A percentile compares a stretch with the other conserved stretches of the same genome.
Evolutionary conservation across 2,113 vertebrate species (phyloP).

Genomic region (Prietella phreatophila): DNA sequence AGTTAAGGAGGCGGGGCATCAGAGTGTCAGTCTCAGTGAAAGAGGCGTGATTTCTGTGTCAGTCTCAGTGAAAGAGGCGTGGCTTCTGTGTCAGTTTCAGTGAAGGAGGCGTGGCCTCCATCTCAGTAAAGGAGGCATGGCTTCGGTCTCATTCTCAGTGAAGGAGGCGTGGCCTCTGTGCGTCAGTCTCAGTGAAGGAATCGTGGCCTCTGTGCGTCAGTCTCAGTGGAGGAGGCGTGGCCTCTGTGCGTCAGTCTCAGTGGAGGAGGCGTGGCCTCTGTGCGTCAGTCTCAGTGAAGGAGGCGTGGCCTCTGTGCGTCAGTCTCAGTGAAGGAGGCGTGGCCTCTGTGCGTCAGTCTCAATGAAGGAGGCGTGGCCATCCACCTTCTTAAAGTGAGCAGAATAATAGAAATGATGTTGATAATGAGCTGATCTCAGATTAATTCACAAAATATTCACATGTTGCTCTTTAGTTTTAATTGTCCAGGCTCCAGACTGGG

Average conservation of each 20-base stretch:
- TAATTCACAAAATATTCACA: not conserved
- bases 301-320: not conserved
- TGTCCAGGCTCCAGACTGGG: not conserved
- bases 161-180: not conserved
- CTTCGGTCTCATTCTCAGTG: not conserved
- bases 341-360: not conserved
- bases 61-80: not conserved
- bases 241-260: not conserved
- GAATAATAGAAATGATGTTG: not conserved
- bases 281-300: not conserved
- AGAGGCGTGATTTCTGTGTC: not conserved
- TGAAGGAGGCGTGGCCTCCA: not conserved
- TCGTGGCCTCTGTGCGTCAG: not conserved
- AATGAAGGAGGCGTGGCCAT: not conserved
- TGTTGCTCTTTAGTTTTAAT: not conserved
- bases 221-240: not conserved
- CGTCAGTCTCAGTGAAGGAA: not conserved
- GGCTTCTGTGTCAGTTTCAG: not conserved
- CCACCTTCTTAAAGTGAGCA: not conserved
- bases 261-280: not conserved
- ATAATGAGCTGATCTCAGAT: not conserved
- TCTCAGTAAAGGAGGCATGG: not conserved
- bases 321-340: not conserved
- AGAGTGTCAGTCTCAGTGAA: not conserved
- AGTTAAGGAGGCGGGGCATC: not conserved